Percentiles rank a stretch among this genome's conserved stretches.
Evolutionary conservation across 2,113 vertebrate genomes (phyloP).

Genomic region (Archilochus colubris): DNA sequence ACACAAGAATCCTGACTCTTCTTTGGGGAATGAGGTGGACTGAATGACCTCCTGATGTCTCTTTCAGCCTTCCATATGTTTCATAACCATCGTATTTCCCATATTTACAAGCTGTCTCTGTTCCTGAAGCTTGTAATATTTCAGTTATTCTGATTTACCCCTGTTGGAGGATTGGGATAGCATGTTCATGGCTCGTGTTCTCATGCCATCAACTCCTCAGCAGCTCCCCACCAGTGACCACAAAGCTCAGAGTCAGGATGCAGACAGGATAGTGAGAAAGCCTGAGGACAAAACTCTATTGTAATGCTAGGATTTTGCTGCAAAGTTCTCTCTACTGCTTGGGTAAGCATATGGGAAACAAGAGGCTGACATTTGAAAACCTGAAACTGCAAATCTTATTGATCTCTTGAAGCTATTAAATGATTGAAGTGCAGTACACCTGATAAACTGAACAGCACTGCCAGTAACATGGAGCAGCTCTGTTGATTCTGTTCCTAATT

Average conservation of each 20-base stretch:
- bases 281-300: background rate
- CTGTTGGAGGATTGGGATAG: background rate
- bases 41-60: background rate
- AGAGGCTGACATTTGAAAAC: constrained; percentile 5
- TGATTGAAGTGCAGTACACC: background rate
- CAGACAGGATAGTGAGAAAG: background rate
- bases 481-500: background rate
- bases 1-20: background rate
- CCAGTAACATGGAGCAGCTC: background rate
- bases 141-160: background rate
- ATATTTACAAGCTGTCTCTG: background rate
- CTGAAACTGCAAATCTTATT: background rate
- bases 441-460: background rate
- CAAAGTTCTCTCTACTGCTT: background rate
- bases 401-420: constrained; percentile 9
- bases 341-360: background rate
- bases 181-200: background rate
- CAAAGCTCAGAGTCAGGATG: background rate
- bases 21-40: background rate
- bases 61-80: background rate
- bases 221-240: background rate
- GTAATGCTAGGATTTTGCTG: background rate
- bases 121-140: background rate
- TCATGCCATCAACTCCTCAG: background rate
- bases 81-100: background rate